Evolutionary conservation across 2,113 vertebrate genomes (phyloP), one percentile per base, ranked within the genome.

Genomic region (Archocentrus centrarchus): DNA sequence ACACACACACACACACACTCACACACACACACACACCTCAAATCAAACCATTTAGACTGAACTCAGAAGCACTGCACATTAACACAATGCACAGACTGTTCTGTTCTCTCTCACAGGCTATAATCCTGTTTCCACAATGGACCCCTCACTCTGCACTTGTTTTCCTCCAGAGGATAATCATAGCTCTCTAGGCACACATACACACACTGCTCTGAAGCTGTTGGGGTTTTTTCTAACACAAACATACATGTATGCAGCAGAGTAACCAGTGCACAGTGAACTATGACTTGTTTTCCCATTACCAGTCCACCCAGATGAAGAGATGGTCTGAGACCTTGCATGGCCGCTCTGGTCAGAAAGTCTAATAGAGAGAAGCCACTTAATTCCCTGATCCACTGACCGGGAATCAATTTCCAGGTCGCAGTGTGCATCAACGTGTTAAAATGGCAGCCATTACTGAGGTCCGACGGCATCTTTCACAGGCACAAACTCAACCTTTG

Each of bases 101-200:
- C 86, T 93, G 89, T 91, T 91, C 86, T 92, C 95, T 96, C 95
- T 96, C 93, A 86, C 91, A 94, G 96, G 94, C 95, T 98, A 82
- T 97, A 97, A 98, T 97, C 97, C 96, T 88, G 89, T 95, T 96
- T 95, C 95, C 96, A 92, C 96, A 97, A 97, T 96, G 95, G 96
- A 96, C 96, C 97, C 96, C 97, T 95, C 93, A 97, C 96, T 96
- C 92, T 81, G 88, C 86, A 94, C 96, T 98, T 97, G 97, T 98
- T 98, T 97, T 97, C 96, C 96, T 97, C 96, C 95, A 96, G 96
- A 94, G 95, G 95, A 97, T 97, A 97, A 98, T 98, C 98, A 97
- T 93, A 96, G 95, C 89, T 79, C 95, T 90, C 76, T 44, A 79
- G 81, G 86, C 79, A 77, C 47, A 55, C 32, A 50, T n/a, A 79